Conservation (phyloP, 2,797 vertebrate species). For the Sciurus carolinensis region DNA sequence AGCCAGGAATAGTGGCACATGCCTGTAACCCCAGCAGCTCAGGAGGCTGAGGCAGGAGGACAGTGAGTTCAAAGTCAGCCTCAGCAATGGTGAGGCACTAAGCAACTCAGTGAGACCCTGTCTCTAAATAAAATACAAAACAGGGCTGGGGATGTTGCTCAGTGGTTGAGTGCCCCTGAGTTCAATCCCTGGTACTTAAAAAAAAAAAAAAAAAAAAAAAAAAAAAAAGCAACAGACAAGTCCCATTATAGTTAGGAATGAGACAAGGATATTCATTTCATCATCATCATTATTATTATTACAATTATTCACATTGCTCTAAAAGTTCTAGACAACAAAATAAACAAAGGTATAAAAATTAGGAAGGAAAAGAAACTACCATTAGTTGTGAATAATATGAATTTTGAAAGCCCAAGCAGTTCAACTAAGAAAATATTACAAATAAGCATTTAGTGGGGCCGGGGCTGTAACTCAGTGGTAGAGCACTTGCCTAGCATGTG, state of each 20-base stretch:
- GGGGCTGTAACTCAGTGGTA: too few species aligned
- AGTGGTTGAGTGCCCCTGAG: too few species aligned
- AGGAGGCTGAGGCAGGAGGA: too few species aligned
- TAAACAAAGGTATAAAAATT: neutral
- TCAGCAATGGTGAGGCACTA: too few species aligned
- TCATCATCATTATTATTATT: neutral
- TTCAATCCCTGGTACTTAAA: too few species aligned
- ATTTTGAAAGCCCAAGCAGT: neutral
- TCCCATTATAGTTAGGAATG: constrained; percentile 7
- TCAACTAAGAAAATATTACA: constrained; percentile 32
- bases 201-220: neutral
- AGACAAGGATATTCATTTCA: constrained; percentile 22
- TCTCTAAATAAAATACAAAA: too few species aligned
- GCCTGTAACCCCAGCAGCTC: too few species aligned
- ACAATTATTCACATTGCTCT: neutral
- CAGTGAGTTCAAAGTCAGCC: too few species aligned
- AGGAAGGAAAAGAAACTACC: constrained; percentile 20
- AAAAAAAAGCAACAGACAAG: constrained; percentile 10
- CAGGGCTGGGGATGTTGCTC: too few species aligned
- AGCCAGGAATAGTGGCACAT: too few species aligned
- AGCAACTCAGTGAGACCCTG: too few species aligned
- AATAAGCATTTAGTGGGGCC: neutral
- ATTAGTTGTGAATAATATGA: neutral
- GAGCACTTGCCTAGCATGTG: too few species aligned
- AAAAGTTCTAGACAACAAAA: constrained; percentile 31